Evolutionary conservation across 2,113 vertebrate species (phyloP).

Genomic region (Eurystomus gularis): DNA sequence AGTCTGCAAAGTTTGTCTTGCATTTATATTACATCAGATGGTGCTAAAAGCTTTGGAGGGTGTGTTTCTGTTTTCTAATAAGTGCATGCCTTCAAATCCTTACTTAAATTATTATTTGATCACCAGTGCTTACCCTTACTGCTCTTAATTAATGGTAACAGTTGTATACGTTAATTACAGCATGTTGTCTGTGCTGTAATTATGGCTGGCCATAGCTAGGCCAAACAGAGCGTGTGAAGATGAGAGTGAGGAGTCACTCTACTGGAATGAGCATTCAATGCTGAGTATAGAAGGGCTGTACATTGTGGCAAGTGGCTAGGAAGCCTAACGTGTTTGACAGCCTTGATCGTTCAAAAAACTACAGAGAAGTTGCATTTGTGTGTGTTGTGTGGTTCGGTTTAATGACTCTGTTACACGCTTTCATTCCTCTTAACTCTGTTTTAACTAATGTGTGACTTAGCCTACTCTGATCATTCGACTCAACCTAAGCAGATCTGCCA

Average conservation of each 20-base stretch:
- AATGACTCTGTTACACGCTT: neutral
- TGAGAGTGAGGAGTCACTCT: neutral
- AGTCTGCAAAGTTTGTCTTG: neutral
- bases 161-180: neutral
- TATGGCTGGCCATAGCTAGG: neutral
- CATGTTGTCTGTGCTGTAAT: neutral
- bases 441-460: neutral
- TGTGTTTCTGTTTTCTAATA: neutral
- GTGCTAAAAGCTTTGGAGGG: neutral
- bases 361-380: neutral
- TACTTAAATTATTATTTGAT: neutral
- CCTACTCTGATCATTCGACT: neutral
- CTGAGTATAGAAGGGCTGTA: conserved; percentile 18
- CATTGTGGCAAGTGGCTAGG: neutral
- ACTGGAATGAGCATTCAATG: neutral
- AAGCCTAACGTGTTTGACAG: neutral
- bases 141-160: neutral
- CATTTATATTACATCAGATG: neutral
- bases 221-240: neutral
- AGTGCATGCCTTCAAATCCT: neutral
- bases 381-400: neutral
- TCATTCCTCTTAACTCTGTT: neutral
- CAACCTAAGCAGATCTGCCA: neutral
- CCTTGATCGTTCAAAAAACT: neutral
- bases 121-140: neutral